phyloP scores from a whole-genome alignment of 2,113 vertebrate genomes.

The Lepus europaeus region DNA sequence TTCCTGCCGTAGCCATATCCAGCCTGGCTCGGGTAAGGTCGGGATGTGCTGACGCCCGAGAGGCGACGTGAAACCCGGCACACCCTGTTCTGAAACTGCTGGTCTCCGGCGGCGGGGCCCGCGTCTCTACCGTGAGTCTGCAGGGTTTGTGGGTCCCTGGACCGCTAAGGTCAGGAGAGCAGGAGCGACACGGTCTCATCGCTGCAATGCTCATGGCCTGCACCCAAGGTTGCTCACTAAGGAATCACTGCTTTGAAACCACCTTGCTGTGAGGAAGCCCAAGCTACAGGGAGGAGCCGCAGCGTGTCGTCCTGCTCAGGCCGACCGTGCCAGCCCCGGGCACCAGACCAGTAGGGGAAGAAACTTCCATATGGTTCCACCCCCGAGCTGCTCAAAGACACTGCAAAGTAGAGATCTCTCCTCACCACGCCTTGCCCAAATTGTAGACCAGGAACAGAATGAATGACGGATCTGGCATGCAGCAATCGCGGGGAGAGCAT shows the following conservation, averaged over 20 bases:
- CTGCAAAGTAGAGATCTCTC: background rate
- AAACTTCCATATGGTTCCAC: background rate
- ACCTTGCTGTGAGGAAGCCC: background rate
- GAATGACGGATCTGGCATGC: fast-evolving
- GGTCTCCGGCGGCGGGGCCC: background rate
- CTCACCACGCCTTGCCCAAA: background rate
- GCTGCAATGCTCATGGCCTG: fast-evolving
- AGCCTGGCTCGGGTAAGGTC: too few relatives aligned
- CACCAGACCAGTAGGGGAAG: background rate
- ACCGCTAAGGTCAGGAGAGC: fast-evolving
- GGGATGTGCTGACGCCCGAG: background rate
- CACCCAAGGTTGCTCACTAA: background rate
- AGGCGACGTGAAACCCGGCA: too few relatives aligned
- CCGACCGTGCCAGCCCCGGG: too few relatives aligned
- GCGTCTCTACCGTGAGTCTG: fast-evolving
- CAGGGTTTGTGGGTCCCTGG: too few relatives aligned
- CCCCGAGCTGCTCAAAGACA: background rate
- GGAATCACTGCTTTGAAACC: background rate
- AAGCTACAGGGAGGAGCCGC: background rate
- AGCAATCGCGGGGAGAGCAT: fast-evolving
- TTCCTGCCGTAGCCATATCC: too few relatives aligned
- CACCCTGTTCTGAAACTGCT: background rate
- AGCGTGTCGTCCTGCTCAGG: fast-evolving
- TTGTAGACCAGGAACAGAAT: fast-evolving
- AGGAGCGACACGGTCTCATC: background rate